Percentiles rank a stretch among this genome's conserved stretches.
Evolutionary conservation across 2,797 vertebrate species (phyloP).

Genomic region (Paratrypauchen microcephalus): DNA sequence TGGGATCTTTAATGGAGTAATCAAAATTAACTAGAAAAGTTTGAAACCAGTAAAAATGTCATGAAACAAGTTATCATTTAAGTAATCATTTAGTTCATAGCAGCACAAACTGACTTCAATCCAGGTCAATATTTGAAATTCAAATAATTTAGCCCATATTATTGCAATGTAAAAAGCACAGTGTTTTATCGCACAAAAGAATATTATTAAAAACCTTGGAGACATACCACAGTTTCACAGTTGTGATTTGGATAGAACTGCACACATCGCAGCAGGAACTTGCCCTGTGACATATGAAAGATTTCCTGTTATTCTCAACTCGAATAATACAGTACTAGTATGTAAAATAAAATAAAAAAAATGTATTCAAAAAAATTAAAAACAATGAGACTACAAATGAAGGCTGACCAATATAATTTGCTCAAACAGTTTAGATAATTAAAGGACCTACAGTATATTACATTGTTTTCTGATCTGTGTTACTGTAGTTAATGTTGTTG

Average conservation of each 20-base stretch:
- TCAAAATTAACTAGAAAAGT: no score
- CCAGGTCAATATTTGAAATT: not conserved
- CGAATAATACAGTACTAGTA: not conserved
- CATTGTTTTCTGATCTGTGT: no score
- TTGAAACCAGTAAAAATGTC: not conserved
- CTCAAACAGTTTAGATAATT: no score
- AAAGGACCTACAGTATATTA: no score
- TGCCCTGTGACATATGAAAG: slow-evolving; percentile 65
- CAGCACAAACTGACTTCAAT: not conserved
- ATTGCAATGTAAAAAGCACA: not conserved
- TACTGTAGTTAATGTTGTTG: no score
- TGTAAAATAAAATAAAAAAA: no score
- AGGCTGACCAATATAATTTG: no score
- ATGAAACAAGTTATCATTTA: no score
- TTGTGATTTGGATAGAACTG: slow-evolving; percentile 86
- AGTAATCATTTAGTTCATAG: no score
- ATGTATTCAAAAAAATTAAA: no score
- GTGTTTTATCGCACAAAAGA: not conserved
- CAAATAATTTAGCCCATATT: not conserved
- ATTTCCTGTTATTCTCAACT: slow-evolving; percentile 2
- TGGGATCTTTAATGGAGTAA: no score
- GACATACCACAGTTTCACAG: slow-evolving; percentile 85
- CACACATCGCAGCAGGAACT: slow-evolving; percentile 83
- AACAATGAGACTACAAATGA: no score
- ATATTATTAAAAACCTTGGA: not conserved